These are phyloP conservation scores for Psococerastis gibbosa DNA, from an alignment of 2,888 invertebrate genomes.

Conservation along the genomic window DNA sequence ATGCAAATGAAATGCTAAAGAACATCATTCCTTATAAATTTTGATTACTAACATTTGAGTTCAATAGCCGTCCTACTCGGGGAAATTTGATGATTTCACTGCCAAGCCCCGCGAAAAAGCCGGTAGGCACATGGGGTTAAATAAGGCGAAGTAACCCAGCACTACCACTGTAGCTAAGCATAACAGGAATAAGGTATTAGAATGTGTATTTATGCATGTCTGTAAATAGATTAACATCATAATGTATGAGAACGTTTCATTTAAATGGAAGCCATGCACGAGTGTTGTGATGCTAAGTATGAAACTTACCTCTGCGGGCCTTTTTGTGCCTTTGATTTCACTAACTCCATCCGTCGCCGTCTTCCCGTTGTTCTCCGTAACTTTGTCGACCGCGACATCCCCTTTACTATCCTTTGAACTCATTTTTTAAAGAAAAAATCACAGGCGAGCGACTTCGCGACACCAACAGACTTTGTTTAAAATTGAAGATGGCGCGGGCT, in stretches of 20 bases:
- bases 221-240: no score
- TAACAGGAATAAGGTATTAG: no score
- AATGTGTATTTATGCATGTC: no score
- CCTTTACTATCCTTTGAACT: conserved; percentile 68
- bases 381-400: conserved; percentile 70
- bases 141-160: background rate
- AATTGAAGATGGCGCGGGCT: conserved; percentile 63
- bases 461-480: conserved; percentile 50
- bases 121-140: conserved; percentile 5
- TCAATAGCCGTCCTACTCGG: no score
- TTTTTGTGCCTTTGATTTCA: conserved; percentile 70
- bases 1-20: background rate
- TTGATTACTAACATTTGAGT: no score
- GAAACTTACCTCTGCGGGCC: conserved; percentile 68
- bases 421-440: conserved; percentile 29
- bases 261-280: conserved; percentile 10
- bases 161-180: no score
- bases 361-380: conserved; percentile 52
- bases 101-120: conserved; percentile 1
- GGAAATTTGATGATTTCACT: background rate
- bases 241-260: background rate
- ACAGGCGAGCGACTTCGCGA: conserved; percentile 18
- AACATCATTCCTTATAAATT: no score
- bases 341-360: conserved; percentile 51
- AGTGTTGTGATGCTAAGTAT: conserved; percentile 9